phyloP scores from a whole-genome alignment of 2,888 invertebrate genomes.

The Erebia palarica region DNA sequence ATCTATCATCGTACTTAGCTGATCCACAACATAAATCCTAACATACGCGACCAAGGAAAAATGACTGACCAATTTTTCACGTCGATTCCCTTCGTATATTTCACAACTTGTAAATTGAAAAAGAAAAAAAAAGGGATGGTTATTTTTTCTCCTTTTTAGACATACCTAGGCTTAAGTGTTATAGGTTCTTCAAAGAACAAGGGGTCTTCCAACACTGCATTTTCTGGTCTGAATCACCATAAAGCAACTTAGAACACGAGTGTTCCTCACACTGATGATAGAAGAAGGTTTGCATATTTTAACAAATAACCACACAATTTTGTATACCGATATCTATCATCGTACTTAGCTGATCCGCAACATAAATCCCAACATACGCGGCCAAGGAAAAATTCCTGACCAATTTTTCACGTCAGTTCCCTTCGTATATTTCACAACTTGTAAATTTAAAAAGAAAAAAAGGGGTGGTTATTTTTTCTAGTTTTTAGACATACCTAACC shows the following conservation, averaged over 20 bases:
- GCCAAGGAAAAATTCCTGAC: constrained; percentile 16
- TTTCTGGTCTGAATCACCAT: too few relatives aligned
- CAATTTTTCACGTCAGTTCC: constrained; percentile 41
- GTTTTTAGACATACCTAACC: too few relatives aligned
- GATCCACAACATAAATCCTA: constrained; percentile 26
- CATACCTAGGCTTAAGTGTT: too few relatives aligned
- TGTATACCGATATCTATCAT: background rate
- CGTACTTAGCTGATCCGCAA: constrained; percentile 17
- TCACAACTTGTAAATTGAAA: constrained; percentile 44
- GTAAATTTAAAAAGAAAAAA: too few relatives aligned
- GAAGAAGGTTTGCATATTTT: too few relatives aligned
- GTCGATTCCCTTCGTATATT: constrained; percentile 42
- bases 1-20: constrained; percentile 10
- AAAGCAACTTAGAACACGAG: too few relatives aligned
- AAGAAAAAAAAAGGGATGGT: too few relatives aligned
- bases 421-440: constrained; percentile 45
- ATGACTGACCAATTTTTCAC: constrained; percentile 38
- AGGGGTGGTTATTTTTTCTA: too few relatives aligned
- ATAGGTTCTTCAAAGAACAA: too few relatives aligned
- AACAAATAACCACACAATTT: background rate
- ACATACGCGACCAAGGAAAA: constrained; percentile 11
- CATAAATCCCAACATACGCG: constrained; percentile 23
- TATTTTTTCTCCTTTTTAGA: too few relatives aligned
- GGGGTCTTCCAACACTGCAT: too few relatives aligned
- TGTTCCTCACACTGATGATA: too few relatives aligned